Base-by-base conservation (phyloP, 2,113 vertebrate species). In the Sinocyclocheilus rhinocerous region DNA sequence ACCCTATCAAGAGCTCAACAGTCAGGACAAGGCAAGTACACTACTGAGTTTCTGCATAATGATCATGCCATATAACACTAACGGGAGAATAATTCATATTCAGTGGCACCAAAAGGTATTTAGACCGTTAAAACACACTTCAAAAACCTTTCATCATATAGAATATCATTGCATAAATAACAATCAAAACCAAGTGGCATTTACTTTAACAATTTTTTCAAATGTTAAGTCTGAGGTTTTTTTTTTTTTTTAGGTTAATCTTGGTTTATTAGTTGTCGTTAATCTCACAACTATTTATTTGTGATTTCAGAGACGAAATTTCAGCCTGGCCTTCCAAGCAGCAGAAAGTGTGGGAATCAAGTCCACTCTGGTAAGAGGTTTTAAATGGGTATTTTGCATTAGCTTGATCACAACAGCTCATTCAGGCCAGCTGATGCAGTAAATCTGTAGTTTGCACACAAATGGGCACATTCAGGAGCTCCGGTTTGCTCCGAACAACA, bases 281-380 rank as follows among this genome's bases (percentile, higher is more conserved):
- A 59, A 45, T 75, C 42, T 72, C 13, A 57, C 22, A 45, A 9
- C 6, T 82, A 24, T 24, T 69, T 72, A n/a, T 67, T 26, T 63
- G 36, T 24, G 24, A 36, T 79, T 86, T 76, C 94, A 99, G 98
- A 96, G 96, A 93, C 96, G 97, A 92, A 99, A 99, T 92, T 99
- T 99, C 92, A 97, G 96, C 0, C 92, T 99, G 90, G 98, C 98
- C 63, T 99, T 99, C 95, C 98, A 99, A 91, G 98, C 98, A 15
- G 98, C 98, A 42, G 97, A 99, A 92, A 99, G 98, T 16, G 98
- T 99, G 63, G 97, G 98, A 89, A 99, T 99, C 93, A 99, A 99
- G 92, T 98, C 96, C 92, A 98, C 97, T 85, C 94, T 99, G 97
- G 98, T 99, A 92, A 97, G 96, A 52, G n/a, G 24, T n/a, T 52